Evolutionary conservation across 2,113 vertebrate genomes (phyloP).

Genomic region (Tetrax tetrax): DNA sequence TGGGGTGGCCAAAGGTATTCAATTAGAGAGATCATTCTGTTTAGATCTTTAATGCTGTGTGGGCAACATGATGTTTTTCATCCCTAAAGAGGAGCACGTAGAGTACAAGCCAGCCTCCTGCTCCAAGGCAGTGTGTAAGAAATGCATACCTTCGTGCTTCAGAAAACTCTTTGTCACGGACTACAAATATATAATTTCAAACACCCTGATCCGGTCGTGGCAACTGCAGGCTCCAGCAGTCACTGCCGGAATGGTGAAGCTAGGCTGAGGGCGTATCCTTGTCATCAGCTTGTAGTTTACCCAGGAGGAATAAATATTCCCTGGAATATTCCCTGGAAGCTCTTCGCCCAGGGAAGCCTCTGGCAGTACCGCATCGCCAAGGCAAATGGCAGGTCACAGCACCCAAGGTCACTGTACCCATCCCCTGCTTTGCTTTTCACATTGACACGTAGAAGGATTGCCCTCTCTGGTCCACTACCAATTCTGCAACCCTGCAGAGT

Average conservation of each 20-base stretch:
- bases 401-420: neutral
- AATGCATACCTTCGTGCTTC: neutral
- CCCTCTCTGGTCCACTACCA: neutral
- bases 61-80: neutral
- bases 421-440: neutral
- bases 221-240: neutral
- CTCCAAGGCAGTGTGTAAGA: neutral
- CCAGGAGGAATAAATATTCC: neutral
- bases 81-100: neutral
- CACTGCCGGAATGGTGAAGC: neutral
- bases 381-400: neutral
- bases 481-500: neutral
- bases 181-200: neutral
- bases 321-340: too few relatives aligned
- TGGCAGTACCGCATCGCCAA: fast-evolving
- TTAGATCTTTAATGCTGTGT: neutral
- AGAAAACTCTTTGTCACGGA: neutral
- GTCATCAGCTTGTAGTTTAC: neutral
- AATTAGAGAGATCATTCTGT: neutral
- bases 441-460: fast-evolving
- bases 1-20: neutral
- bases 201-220: neutral
- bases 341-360: neutral
- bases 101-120: neutral
- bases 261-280: neutral